These are phyloP conservation scores for Calephelis virginiensis DNA, from an alignment of 1,140 invertebrate species.

Conservation along the genomic window DNA sequence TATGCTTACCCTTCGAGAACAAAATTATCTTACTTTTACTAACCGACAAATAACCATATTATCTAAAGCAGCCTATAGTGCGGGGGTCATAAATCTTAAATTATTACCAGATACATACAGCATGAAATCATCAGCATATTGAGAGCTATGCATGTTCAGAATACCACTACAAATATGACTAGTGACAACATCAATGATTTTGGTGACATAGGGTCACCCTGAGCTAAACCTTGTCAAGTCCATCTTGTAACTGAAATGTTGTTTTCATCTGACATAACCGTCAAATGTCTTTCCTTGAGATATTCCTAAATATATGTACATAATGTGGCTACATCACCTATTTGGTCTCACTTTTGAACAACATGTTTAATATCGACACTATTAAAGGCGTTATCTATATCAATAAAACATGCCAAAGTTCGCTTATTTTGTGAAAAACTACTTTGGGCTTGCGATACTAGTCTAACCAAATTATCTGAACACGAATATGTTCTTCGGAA, in stretches of 20 bases:
- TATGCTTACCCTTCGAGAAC: conserved; percentile 18
- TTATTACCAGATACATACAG: conserved; percentile 21
- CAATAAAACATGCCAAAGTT: conserved; percentile 18
- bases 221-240: conserved; percentile 29
- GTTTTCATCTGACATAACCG: conserved; percentile 2
- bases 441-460: conserved; percentile 12
- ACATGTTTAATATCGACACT: conserved; percentile 3
- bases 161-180: conserved; percentile 24
- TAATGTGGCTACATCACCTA: conserved; percentile 20
- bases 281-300: conserved; percentile 18
- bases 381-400: conserved; percentile 19
- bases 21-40: conserved; percentile 25
- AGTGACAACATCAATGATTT: conserved; percentile 33
- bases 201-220: conserved; percentile 38
- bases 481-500: conserved; percentile 12
- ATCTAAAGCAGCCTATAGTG: conserved; percentile 24
- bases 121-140: conserved; percentile 36
- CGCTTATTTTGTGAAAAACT: conserved; percentile 12
- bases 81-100: conserved; percentile 14
- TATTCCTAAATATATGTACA: background rate
- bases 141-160: conserved; percentile 20
- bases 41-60: conserved; percentile 20
- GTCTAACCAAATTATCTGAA: conserved; percentile 6
- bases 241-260: conserved; percentile 14
- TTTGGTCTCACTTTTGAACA: conserved; percentile 17